phyloP scores from a whole-genome alignment of 2,113 vertebrate species.

The Nothocercus julius region DNA sequence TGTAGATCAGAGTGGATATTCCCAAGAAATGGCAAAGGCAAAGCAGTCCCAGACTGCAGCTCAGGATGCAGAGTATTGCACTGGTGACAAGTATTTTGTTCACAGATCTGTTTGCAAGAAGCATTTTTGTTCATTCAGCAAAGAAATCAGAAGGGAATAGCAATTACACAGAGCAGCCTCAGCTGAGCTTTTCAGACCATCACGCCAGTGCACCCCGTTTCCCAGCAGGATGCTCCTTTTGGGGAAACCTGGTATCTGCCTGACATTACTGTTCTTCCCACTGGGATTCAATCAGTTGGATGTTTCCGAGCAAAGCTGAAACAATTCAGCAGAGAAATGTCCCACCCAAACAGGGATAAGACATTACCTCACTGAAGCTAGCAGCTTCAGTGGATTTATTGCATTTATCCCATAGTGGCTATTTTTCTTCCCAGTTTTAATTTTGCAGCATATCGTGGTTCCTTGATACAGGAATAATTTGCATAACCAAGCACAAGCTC shows the following conservation, averaged over 20 bases:
- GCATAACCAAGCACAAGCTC: constrained; percentile 32
- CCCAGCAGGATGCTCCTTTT: constrained; percentile 29
- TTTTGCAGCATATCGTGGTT: not conserved
- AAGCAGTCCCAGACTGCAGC: not conserved
- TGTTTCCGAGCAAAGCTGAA: constrained; percentile 32
- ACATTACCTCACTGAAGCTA: constrained; percentile 10
- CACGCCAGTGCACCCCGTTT: constrained; percentile 2
- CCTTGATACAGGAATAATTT: constrained; percentile 36
- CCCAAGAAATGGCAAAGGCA: not conserved
- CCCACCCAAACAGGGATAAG: constrained; percentile 12
- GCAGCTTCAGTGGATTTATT: constrained; percentile 15
- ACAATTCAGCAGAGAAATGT: constrained; percentile 27
- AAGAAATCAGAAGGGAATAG: constrained; percentile 66
- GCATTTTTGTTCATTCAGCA: constrained; percentile 51
- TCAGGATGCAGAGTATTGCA: constrained; percentile 29
- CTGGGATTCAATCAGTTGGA: not conserved
- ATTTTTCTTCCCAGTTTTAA: constrained; percentile 56
- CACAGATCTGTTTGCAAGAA: constrained; percentile 59
- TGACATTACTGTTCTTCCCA: constrained; percentile 25
- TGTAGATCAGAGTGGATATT: not conserved
- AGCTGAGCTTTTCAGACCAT: constrained; percentile 60
- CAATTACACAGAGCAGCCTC: constrained; percentile 57
- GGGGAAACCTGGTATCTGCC: constrained; percentile 57
- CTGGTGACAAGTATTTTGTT: constrained; percentile 53
- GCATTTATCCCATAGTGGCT: not conserved